Base-by-base conservation (phyloP, 2,113 vertebrate species). In the Pimephales promelas region DNA sequence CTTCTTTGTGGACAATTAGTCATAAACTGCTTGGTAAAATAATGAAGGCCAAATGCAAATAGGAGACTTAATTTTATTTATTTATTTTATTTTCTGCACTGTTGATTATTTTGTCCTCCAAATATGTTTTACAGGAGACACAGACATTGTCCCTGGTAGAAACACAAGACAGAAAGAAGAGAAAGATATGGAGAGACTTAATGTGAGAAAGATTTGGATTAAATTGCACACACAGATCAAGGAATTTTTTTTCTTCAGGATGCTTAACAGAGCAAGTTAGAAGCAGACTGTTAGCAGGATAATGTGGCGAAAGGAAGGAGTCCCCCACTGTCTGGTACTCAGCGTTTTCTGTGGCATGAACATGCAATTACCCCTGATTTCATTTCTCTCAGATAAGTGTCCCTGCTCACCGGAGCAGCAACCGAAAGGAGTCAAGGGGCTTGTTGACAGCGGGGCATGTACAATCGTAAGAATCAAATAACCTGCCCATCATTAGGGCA, bases 351-450 rank as follows among this genome's bases (percentile, higher is more conserved):
- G 88, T 88, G 89, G 88, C 87, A 88, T 88, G 89, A 92, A 90
- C 91, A 92, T 92, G 91, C 88, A 90, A 92, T 93, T 91, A 92
- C 88, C 87, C 90, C 88, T 90, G 89, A 91, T 92, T 91, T 89
- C 89, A 85, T 89, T 89, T 87, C 89, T 89, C 59, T 68, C 84
- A 85, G 92, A 89, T 90, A 90, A 91, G 91, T 90, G 90, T 92
- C 90, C 89, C 88, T 90, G 88, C 84, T 90, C 87, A 90, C 88
- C 70, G 78, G 87, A 88, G 86, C 84, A 86, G 87, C 76, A 89
- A 89, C 91, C 86, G 83, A 84, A 86, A 84, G 86, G 86, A 89
- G 86, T 90, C 88, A 86, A 86, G 87, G 82, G 83, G n/a, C 79
- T 62, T 52, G 87, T 89, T 89, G 83, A 88, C 83, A 86, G 79